A percentile compares a stretch with the other conserved stretches of the same genome.
Evolutionary conservation across 2,113 vertebrate genomes (phyloP).

Genomic region (Cervus canadensis): DNA sequence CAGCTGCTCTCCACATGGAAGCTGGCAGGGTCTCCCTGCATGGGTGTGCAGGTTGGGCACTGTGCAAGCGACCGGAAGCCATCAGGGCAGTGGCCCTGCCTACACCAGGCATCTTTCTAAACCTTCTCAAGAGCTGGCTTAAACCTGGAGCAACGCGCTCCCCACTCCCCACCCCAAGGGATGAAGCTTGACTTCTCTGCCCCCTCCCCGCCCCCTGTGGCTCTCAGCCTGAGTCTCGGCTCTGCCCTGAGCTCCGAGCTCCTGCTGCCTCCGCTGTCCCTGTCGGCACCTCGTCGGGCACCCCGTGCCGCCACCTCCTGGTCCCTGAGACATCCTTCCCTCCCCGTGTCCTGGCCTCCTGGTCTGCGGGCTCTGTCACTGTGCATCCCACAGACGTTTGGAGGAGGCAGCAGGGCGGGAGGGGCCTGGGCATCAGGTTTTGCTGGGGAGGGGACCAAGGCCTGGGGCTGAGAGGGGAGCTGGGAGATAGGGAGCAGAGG

Average conservation of each 20-base stretch:
- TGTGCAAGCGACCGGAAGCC: rapidly evolving
- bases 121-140: neutral
- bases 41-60: too few species aligned
- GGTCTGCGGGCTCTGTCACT: too few species aligned
- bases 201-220: rapidly evolving
- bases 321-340: neutral
- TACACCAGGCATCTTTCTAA: neutral
- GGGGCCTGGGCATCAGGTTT: neutral
- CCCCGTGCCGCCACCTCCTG: rapidly evolving
- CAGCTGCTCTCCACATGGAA: rapidly evolving
- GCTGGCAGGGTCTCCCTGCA: rapidly evolving
- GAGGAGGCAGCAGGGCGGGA: rapidly evolving
- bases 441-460: neutral
- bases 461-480: neutral
- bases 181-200: neutral
- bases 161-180: neutral
- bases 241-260: rapidly evolving
- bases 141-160: rapidly evolving
- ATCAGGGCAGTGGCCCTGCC: neutral
- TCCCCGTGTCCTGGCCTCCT: neutral
- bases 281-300: rapidly evolving
- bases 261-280: neutral
- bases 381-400: neutral
- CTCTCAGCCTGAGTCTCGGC: neutral
- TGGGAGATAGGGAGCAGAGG: neutral